phyloP scores from a whole-genome alignment of 2,113 vertebrate genomes.

The Ophiodon elongatus region DNA sequence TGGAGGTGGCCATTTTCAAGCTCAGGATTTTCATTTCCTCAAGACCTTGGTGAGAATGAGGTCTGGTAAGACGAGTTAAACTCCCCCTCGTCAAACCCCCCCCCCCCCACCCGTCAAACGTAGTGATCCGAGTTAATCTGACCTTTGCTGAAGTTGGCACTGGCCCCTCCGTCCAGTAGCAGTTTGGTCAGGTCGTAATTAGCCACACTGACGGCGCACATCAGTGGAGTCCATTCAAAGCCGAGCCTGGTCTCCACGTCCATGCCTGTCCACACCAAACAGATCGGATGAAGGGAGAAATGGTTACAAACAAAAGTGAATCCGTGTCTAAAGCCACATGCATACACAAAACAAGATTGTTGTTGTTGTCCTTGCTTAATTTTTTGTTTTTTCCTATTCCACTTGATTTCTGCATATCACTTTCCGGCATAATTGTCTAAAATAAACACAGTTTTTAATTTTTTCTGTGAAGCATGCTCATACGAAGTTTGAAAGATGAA shows the following conservation, averaged over 20 bases:
- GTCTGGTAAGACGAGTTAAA: background rate
- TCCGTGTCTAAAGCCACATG: background rate
- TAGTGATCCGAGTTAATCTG: constrained; percentile 41
- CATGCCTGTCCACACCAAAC: constrained; percentile 82
- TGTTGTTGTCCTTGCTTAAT: background rate
- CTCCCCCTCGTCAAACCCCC: too few species aligned
- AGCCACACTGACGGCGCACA: constrained; percentile 90
- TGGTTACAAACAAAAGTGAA: background rate
- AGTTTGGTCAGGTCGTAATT: constrained; percentile 86
- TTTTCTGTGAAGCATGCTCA: too few species aligned
- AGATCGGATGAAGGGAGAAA: constrained; percentile 5
- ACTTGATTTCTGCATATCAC: background rate
- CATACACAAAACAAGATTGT: background rate
- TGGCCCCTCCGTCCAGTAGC: constrained; percentile 92
- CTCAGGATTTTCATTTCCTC: background rate
- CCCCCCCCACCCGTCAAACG: background rate
- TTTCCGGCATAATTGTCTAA: background rate
- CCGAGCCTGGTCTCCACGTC: constrained; percentile 87
- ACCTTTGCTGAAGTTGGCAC: constrained; percentile 93
- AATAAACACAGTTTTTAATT: too few species aligned
- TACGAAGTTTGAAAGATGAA: too few species aligned
- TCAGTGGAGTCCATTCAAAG: constrained; percentile 93
- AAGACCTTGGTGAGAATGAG: background rate
- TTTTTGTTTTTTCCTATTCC: background rate
- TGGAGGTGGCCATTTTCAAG: background rate